Base-by-base conservation (phyloP, 2,797 vertebrate species). In the Neosalanx taihuensis region DNA sequence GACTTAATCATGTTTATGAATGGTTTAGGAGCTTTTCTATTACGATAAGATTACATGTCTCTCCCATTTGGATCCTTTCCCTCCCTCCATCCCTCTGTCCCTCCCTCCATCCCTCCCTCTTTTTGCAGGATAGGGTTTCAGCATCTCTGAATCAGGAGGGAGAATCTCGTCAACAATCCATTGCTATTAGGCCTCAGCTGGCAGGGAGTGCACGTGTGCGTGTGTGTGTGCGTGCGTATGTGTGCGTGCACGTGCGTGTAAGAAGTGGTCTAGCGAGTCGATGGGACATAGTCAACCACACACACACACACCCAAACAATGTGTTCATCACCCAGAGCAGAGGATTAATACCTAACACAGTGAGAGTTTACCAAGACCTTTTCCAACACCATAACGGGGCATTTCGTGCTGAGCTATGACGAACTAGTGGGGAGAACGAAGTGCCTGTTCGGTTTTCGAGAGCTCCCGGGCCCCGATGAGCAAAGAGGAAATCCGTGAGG, bases 301-400 rank as follows among this genome's bases (percentile, higher is more conserved):
- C 17, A 60, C 10, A 23, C 58, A 60, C 57, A 17, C 4, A 56
- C 72, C 62, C 69, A 60, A 72, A 65, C 70, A 31, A 64, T 30
- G 69, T 73, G 67, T 66, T 85, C 82, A 78, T 79, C 69, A 75
- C 72, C 75, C 83, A 85, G 69, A 70, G 85, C 87, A 77, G 79
- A 78, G 64, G 81, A 83, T 85, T 87, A 88, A 88, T 83, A 74
- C 81, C 76, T 66, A 80, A 75, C 80, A 10, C 59, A 29, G 59
- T 73, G 70, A 59, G 72, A 83, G 75, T 76, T 78, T 69, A 76
- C 79, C 1, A 67, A 82, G 76, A 69, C 84, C 73, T 75, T 78
- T 75, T 31, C 62, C 84, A 86, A 74, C 58, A 83, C 89, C 88
- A 91, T 89, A 91, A 89, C 69, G 81, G 89, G 89, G 81, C 87